Conservation (phyloP, 2,888 invertebrate genomes). For the Zaprionus lineosus region DNA sequence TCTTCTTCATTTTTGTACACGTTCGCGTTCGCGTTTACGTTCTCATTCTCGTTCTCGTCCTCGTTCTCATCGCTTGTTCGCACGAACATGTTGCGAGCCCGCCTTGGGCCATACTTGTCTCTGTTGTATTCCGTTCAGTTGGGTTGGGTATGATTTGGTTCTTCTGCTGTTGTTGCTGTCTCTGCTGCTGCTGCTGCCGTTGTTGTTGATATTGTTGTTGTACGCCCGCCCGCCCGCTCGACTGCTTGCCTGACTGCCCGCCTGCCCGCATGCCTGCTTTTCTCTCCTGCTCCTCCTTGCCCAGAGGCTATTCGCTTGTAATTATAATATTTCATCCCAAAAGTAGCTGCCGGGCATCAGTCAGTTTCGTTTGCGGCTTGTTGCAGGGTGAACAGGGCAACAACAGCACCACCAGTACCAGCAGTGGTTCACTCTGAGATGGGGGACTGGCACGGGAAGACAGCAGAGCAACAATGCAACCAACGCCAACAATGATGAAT, state of each 20-base stretch:
- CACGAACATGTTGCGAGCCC: conserved; percentile 65
- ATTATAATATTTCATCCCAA: conserved; percentile 84
- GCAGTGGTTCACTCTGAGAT: conserved; percentile 1
- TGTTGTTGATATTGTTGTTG: not conserved
- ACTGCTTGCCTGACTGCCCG: conserved; percentile 12
- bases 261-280: conserved; percentile 6
- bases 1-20: not conserved
- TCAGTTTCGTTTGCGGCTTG: conserved; percentile 77
- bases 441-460: not conserved
- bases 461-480: conserved; percentile 67
- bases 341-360: conserved; percentile 80
- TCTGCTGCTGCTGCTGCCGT: conserved; percentile 15
- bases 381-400: conserved; percentile 40
- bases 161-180: conserved; percentile 20
- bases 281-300: conserved; percentile 66
- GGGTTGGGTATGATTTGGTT: conserved; percentile 37
- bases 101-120: conserved; percentile 39
- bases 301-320: conserved; percentile 81
- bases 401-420: conserved; percentile 1
- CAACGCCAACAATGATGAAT: conserved; percentile 75
- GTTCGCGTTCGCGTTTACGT: conserved; percentile 4
- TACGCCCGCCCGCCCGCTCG: conserved; percentile 30
- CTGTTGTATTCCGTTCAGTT: conserved; percentile 40
- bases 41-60: conserved; percentile 1
- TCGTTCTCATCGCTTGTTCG: conserved; percentile 24